Base-by-base conservation (phyloP, 2,888 invertebrate species). In the Drosophila putrida region DNA sequence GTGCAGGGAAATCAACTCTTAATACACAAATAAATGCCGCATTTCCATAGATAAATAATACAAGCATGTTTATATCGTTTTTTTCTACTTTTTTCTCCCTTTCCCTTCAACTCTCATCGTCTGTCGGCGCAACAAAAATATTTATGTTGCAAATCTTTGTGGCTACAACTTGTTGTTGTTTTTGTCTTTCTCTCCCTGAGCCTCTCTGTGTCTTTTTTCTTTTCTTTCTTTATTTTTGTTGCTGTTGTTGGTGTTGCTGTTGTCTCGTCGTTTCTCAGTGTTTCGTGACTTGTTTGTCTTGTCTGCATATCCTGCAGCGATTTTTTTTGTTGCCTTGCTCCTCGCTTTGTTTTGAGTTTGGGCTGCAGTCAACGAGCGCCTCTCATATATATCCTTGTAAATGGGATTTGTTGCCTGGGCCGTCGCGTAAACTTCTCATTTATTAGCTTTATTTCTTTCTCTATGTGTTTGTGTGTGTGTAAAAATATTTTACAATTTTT, bases 281-380 rank as follows among this genome's bases (percentile, higher is more conserved):
- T 61, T 79, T 84, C 88, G 85, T 84, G 82, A 83, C 82, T 83
- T 83, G 83, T 88, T 88, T 83, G 89, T 73, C 83, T 88, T 83
- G 83, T 83, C 83, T 88, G 89, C 89, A 86, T 83, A 88, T 86
- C 83, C 89, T 86, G 89, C 89, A 86, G 89, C 83, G 83, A 68
- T 83, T 75, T 55, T 63, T 47, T 39, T 38, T 31, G n/a, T 15
- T 46, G 60, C 33, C 62, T 41, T 25, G 47, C 43, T 62, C 31
- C 54, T 27, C 13, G 44, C 35, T 69, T 63, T 68, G 64, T 67
- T 78, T 57, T 72, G 46, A 55, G 33, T 55, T 55, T 43, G 54
- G 43, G 57, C 64, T 70, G 70, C 74, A 79, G 77, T 71, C 67
- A 71, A 46, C 61, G 33, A 49, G 54, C 57, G 55, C 43, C 70